Conservation (phyloP, 2,113 vertebrate species). For the Helogale parvula region DNA sequence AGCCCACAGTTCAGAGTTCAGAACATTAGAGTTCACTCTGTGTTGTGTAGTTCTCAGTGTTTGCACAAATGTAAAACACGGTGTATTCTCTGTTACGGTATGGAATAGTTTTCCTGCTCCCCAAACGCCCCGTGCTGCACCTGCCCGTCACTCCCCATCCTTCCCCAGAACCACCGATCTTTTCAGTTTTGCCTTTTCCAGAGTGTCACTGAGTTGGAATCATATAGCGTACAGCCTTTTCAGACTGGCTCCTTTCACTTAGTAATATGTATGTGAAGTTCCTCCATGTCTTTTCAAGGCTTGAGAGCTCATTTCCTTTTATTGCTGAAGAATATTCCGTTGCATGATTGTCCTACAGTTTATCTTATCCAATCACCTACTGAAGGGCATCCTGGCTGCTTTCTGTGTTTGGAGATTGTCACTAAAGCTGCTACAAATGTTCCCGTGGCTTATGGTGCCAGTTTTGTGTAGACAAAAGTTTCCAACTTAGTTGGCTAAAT, state of each 20-base stretch:
- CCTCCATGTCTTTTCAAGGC: neutral
- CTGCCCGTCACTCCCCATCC: neutral
- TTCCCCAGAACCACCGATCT: neutral
- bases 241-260: neutral
- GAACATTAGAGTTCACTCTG: neutral
- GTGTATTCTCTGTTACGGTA: too few relatives aligned
- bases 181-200: neutral
- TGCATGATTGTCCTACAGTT: neutral
- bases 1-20: neutral
- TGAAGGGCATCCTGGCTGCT: too few relatives aligned
- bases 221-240: neutral
- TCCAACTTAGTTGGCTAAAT: neutral
- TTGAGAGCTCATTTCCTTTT: neutral
- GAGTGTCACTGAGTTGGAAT: neutral
- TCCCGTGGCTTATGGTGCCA: fast-evolving
- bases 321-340: neutral
- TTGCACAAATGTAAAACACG: neutral
- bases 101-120: neutral
- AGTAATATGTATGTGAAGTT: neutral
- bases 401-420: neutral
- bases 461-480: neutral
- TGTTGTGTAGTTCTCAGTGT: neutral
- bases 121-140: neutral
- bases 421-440: neutral
- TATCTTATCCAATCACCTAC: too few relatives aligned